phyloP scores from a whole-genome alignment of 2,797 vertebrate genomes.

The Helicolenus hilgendorfi region DNA sequence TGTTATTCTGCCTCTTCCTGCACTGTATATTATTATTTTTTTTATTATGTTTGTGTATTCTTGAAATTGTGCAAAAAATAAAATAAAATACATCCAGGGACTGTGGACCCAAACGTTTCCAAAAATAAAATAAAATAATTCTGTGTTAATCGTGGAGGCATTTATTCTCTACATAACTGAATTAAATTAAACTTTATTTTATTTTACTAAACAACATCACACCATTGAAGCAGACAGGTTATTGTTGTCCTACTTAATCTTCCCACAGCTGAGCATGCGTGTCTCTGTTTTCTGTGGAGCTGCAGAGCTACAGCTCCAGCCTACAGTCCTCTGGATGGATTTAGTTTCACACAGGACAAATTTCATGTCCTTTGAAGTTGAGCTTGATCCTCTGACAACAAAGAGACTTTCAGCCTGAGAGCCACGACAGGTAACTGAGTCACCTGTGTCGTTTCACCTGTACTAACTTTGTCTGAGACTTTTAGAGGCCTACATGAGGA shows the following conservation, averaged over 20 bases:
- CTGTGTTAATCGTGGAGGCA: not conserved
- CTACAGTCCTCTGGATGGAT: slow-evolving; percentile 7
- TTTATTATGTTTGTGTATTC: too few species aligned
- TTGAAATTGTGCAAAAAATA: too few species aligned
- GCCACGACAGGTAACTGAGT: slow-evolving; percentile 40
- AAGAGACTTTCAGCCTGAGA: slow-evolving; percentile 62
- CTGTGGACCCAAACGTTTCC: not conserved
- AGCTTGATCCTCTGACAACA: slow-evolving; percentile 72
- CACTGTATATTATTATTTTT: too few species aligned
- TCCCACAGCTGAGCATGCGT: slow-evolving; percentile 21
- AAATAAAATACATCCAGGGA: not conserved
- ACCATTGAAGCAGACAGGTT: not conserved
- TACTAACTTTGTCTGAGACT: not conserved
- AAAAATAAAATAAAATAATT: slow-evolving; percentile 21
- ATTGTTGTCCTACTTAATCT: not conserved
- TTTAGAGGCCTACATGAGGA: not conserved
- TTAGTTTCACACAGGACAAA: slow-evolving; percentile 68
- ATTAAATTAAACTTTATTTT: not conserved
- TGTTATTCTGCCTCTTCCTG: too few species aligned
- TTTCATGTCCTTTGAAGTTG: slow-evolving; percentile 78
- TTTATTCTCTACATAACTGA: too few species aligned
- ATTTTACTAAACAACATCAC: not conserved
- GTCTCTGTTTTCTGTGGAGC: not conserved
- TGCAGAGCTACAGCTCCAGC: not conserved
- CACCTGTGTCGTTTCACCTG: slow-evolving; percentile 32